phyloP scores from a whole-genome alignment of 2,888 invertebrate species.

The Blastobasis adustella region DNA sequence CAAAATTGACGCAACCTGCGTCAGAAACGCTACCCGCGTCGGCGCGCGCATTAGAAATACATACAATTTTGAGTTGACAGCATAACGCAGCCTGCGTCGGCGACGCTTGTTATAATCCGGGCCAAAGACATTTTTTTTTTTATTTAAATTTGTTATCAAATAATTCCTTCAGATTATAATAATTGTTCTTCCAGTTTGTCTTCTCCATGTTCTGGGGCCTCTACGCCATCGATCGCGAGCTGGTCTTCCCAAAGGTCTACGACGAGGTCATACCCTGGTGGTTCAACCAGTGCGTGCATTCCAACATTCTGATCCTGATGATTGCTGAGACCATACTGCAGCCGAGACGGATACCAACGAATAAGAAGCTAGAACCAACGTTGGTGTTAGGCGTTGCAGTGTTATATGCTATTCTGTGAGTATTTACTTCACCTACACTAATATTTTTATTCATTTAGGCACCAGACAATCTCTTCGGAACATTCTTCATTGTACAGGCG shows the following conservation, averaged over 20 bases:
- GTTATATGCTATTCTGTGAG: conserved; percentile 56
- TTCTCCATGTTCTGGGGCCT: conserved; percentile 70
- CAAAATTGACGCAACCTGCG: too few species aligned
- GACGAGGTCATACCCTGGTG: conserved; percentile 71
- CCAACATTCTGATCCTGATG: conserved; percentile 64
- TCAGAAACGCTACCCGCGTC: too few species aligned
- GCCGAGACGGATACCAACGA: conserved; percentile 38
- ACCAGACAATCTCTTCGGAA: too few species aligned
- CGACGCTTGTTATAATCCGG: too few species aligned
- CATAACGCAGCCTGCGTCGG: too few species aligned
- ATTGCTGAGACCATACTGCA: conserved; percentile 61
- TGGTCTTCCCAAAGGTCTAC: conserved; percentile 69
- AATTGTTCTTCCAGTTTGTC: conserved; percentile 57
- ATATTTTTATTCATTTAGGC: too few species aligned
- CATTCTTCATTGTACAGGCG: too few species aligned
- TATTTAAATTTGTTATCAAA: too few species aligned
- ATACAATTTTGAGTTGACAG: too few species aligned
- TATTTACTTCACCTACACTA: conserved; percentile 12
- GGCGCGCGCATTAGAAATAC: too few species aligned
- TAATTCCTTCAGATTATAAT: too few species aligned
- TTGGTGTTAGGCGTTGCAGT: conserved; percentile 30
- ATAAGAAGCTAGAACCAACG: conserved; percentile 36
- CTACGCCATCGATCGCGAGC: conserved; percentile 69
- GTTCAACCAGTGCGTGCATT: conserved; percentile 77
- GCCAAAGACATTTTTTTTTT: too few species aligned